Conservation (phyloP, 2,888 invertebrate genomes). For the Melipona bicolor region DNA sequence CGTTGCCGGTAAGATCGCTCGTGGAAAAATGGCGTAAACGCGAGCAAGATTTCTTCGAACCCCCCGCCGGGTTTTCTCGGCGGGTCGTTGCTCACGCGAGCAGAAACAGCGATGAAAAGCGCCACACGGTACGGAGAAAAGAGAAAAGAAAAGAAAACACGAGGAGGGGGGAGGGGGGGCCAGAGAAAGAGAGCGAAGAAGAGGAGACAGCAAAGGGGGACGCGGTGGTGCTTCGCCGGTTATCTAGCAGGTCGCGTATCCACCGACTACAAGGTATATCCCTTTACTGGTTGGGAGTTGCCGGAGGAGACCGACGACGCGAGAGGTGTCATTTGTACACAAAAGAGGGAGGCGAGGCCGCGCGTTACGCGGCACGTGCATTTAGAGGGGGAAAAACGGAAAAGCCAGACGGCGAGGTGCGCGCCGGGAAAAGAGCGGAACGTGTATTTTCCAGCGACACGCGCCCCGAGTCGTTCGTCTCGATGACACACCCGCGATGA, state of each 20-base stretch:
- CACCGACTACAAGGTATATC: conserved; percentile 54
- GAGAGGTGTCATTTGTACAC: conserved; percentile 65
- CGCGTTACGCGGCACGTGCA: conserved; percentile 49
- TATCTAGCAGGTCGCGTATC: conserved; percentile 53
- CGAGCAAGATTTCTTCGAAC: not conserved
- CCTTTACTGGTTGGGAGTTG: conserved; percentile 54
- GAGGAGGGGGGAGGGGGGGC: not conserved
- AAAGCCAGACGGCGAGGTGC: conserved; percentile 36
- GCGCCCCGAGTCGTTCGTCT: not conserved
- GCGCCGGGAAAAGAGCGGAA: conserved; percentile 40
- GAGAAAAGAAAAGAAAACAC: not conserved
- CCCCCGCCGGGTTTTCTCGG: not conserved
- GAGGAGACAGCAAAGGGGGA: not conserved
- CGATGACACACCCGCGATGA: not conserved
- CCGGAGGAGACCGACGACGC: conserved; percentile 43
- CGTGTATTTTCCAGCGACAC: conserved; percentile 41
- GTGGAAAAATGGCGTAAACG: not conserved
- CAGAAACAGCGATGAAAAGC: not conserved
- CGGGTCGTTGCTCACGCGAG: not conserved
- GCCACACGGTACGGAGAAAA: no score
- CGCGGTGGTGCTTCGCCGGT: conserved; percentile 17
- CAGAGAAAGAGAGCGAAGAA: not conserved
- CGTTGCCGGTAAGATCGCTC: no score
- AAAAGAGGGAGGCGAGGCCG: conserved; percentile 56
- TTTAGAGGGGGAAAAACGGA: conserved; percentile 36